Evolutionary conservation across 2,113 vertebrate genomes (phyloP), one percentile per base, ranked within the genome.

Genomic region (Mixornis gularis): DNA sequence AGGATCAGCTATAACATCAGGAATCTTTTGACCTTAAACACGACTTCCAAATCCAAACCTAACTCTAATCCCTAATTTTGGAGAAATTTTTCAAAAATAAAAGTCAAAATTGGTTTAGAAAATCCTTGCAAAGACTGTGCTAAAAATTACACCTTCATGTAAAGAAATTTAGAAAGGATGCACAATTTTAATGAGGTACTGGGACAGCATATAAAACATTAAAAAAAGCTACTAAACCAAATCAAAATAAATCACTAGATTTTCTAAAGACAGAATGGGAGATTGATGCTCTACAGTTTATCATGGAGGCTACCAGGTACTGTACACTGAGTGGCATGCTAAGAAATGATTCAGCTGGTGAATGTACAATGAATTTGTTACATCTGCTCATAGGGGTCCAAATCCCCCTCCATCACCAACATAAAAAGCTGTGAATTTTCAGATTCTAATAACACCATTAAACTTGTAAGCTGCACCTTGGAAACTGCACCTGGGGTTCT

Each of bases 401-500:
- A 91, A 58, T 19, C 43, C 40, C 70, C 48, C n/a, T 55, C 80
- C 65, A 78, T 48, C 56, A 64, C 43, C n/a, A 49, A 41, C 43
- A 87, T 20, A 63, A 90, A 92, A 92, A 83, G n/a, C 83, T 41
- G 89, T 40, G 36, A 79, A 88, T 95, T 90, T 95, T 92, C 90
- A 93, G 64, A 78, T 94, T 80, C 72, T 92, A 52, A 88, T 71
- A 87, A 48, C 77, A 71, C 60, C 58, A 38, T 79, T 87, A 91
- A 80, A 83, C 69, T 81, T 81, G 60, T 12, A 68, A 88, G 76
- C 82, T 90, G 77, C 65, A 94, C 88, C 85, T 95, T 60, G 2
- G 90, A 93, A 94, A 79, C 52, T 64, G 85, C 79, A 96, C 79
- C 94, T 95, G 92, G 60, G 88, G 76, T 86, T 96, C 85, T 93